Evolutionary conservation across 1,140 invertebrate species (phyloP), one percentile per base, ranked within the genome.

Genomic region (Drosophila baimaii): DNA sequence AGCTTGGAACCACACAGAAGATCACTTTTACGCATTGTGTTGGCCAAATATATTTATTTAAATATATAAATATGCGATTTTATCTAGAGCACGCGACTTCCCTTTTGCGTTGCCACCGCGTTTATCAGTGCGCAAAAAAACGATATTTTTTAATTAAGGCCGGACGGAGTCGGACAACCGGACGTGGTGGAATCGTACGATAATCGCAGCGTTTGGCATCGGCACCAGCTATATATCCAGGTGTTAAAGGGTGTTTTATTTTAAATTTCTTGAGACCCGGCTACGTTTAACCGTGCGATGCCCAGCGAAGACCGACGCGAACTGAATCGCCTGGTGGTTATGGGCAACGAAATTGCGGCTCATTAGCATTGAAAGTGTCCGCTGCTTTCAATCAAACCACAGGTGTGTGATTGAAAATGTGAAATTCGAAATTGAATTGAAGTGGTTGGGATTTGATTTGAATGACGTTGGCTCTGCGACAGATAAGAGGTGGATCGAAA

Each of bases 271-370:
- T 49, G 71, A 58, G 81, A 63, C 70, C 80, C 80, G 74, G 33
- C 31, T 29, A 37, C 57, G 54, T 52, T 37, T 39, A 13, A 44
- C 70, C 71, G 66, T 86, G 79, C 68, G 76, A 77, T 83, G 68
- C 72, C 79, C 64, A 83, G 68, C 84, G 69, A 65, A 63, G 76
- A 86, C 83, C 76, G 72, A 88, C 66, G 83, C 68, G 63, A 89
- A 86, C 83, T 86, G 71, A 86, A 88, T 27, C 29, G 49, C 31
- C 52, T 49, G 25, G 25, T 5, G 68, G 64, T 27, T 29, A 21
- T 47, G 19, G 68, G 25, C 7, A 47, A 37, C 41, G 52, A 13
- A 39, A 61, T 46, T 39, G 19, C 13, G 41, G 49, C 64, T 54
- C 39, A 80, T 88, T 88, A 68, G 64, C 76, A 86, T 83, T 88